Base-by-base conservation (phyloP, 2,113 vertebrate species). In the Grus americana region DNA sequence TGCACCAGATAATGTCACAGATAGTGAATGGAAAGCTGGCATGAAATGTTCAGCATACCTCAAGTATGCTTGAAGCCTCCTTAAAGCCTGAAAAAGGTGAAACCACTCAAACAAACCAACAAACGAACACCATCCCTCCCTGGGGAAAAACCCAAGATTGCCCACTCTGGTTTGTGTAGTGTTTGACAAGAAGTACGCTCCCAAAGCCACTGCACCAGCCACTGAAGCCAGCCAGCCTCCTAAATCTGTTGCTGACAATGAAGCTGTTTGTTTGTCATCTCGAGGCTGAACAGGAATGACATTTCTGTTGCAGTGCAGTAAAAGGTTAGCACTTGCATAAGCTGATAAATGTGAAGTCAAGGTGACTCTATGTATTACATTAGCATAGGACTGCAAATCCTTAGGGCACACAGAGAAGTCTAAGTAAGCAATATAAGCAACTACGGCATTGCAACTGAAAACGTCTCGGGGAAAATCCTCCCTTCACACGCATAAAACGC, bases 241-340 rank as follows among this genome's bases (percentile, higher is more conserved):
- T 55, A 70, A 32, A 68, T 11, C 59, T 32, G 73, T 16, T 89
- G 76, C 73, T 92, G 96, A 47, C 55, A 58, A 42, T n/a, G 62
- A 84, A 84, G 97, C 61, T 82, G 90, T 86, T 62, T 95, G 92
- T 97, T 96, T 97, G 87, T 42, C 92, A 59, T 92, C 71, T 80
- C n/a, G 21, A 81, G 81, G 92, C 81, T 83, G 84, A 97, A 91
- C 91, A 61, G 81, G 49, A 82, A 19, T 90, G 97, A 79, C 92
- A 96, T 67, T 98, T 95, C 95, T 88, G 82, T 97, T 84, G 96
- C 92, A 96, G 87, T 93, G 96, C 95, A 95, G 95, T 76, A 94
- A 96, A 97, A 98, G 90, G 66, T 92, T 84, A 96, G 86, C 66
- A 81, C 96, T 97, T 96, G 97, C 71, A 97, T 91, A 95, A 97